Conservation (phyloP, 2,113 vertebrate genomes). For the Scopus umbretta region DNA sequence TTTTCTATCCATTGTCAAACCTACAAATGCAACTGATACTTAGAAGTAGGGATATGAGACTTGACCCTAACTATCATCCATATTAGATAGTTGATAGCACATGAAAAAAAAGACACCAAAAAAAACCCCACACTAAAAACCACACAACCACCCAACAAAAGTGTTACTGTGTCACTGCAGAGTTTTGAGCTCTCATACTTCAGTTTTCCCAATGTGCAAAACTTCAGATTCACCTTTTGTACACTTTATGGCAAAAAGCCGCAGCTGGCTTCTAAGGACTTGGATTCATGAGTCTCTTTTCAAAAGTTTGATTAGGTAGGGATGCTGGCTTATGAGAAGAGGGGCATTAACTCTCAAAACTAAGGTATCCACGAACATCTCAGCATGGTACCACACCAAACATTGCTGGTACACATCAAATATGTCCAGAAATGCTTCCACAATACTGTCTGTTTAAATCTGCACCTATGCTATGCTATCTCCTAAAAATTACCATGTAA, state of each 20-base stretch:
- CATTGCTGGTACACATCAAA: background rate
- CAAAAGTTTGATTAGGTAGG: background rate
- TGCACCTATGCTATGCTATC: background rate
- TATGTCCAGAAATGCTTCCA: background rate
- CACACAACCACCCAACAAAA: background rate
- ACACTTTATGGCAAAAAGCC: background rate
- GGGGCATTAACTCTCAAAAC: background rate
- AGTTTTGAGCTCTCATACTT: background rate
- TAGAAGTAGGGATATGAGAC: background rate
- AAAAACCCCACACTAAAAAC: too few species aligned
- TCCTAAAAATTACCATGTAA: background rate
- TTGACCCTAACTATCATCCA: background rate
- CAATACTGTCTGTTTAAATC: background rate
- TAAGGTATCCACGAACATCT: background rate
- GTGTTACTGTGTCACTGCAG: background rate
- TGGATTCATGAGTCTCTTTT: background rate
- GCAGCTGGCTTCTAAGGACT: background rate
- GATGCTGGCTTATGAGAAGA: background rate
- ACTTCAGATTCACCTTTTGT: background rate
- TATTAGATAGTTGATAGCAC: background rate
- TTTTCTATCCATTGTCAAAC: background rate
- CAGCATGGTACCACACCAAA: background rate
- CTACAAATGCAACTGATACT: background rate
- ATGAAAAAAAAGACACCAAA: background rate
- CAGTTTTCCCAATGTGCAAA: background rate